Conservation (phyloP, 1,140 invertebrate genomes). For the Hyphantria cunea region DNA sequence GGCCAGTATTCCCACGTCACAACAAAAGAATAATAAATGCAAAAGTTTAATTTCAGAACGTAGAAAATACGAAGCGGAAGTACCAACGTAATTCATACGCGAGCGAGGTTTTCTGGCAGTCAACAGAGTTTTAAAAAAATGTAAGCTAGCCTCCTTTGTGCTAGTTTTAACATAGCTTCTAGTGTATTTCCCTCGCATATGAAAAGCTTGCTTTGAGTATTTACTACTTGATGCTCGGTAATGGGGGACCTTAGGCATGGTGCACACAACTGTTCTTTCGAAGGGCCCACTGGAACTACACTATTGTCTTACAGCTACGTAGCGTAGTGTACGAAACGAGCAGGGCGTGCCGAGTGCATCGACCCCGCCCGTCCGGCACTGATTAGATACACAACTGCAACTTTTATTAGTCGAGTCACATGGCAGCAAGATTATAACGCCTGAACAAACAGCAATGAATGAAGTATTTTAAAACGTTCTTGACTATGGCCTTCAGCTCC, state of each 20-base stretch:
- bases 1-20: constrained; percentile 1
- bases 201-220: constrained; percentile 2
- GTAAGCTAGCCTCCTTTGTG: constrained; percentile 18
- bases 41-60: constrained; percentile 19
- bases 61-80: constrained; percentile 7
- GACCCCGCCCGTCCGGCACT: constrained; percentile 51
- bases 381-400: constrained; percentile 55
- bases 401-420: constrained; percentile 40
- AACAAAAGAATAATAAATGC: constrained; percentile 8
- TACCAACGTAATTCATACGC: constrained; percentile 13
- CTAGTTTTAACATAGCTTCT: constrained; percentile 4
- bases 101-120: constrained; percentile 4
- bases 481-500: too few relatives aligned
- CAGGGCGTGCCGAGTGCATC: constrained; percentile 47
- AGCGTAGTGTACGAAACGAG: constrained; percentile 18
- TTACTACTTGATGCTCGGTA: background rate
- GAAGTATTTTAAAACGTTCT: background rate
- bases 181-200: background rate
- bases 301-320: constrained; percentile 8
- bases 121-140: background rate
- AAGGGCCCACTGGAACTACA: constrained; percentile 19
- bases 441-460: background rate
- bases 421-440: constrained; percentile 28
- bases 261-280: constrained; percentile 4
- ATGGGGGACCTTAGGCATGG: too few relatives aligned